Evolutionary conservation across 2,113 vertebrate species (phyloP), one percentile per base, ranked within the genome.

Genomic region (Spea bombifrons): DNA sequence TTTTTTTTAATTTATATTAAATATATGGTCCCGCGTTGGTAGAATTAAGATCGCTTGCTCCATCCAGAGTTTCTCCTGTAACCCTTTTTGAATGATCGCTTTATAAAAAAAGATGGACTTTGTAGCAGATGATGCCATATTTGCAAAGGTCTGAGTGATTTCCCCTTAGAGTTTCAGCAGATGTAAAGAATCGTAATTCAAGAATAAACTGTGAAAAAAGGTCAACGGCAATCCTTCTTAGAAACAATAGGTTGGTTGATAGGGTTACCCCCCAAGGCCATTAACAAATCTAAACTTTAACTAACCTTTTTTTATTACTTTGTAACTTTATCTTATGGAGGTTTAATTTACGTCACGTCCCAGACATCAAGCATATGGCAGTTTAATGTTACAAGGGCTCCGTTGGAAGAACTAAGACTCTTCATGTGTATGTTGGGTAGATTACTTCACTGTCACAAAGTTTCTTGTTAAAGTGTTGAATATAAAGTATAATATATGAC

Each of bases 131-230:
- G 86, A 87, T 81, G 81, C 75, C 64, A 66, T 75, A 81, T 75
- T 77, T 75, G 55, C 81, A 55, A 48, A 45, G 68, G 68, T 81
- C 82, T 78, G 64, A 87, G 83, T 83, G 0, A 83, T 84, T 86
- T 85, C 83, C 71, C 85, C 9, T 76, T 71, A 82, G 46, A 82
- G 59, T 7, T 12, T 55, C 83, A 84, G 80, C 82, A 81, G 83
- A 82, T 85, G 87, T 83, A 85, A 84, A 84, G 82, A 83, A 84
- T 78, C 75, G 83, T 83, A 87, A 88, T 76, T 84, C 76, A 83
- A 88, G 85, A 82, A 76, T 75, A 78, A 80, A 65, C 71, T 84
- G 83, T 7, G 55, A 81, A 66, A 75, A 73, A 52, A 50, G 84
- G 70, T 85, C 86, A 86, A 83, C 70, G 81, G 75, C 81, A 82